These are phyloP conservation scores for Arrhamphus sclerolepis DNA, from an alignment of 2,797 vertebrate genomes.

Conservation along the genomic window DNA sequence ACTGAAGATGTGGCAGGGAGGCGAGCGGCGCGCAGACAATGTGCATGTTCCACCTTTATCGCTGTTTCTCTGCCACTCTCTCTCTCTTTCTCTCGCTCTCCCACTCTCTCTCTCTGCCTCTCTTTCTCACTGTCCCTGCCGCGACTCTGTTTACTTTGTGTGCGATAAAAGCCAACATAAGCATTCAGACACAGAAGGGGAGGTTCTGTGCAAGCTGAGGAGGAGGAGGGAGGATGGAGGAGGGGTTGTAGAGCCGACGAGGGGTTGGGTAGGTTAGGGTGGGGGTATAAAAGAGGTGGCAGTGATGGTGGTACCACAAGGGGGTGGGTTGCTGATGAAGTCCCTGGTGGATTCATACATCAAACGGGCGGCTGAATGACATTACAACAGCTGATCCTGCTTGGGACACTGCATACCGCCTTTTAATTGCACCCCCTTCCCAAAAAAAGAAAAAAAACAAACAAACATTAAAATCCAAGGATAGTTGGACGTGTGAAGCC, in stretches of 20 bases:
- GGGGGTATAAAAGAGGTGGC: conserved; percentile 60
- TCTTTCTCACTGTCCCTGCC: conserved; percentile 52
- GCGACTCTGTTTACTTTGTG: conserved; percentile 82
- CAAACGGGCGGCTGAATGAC: conserved; percentile 43
- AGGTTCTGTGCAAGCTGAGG: conserved; percentile 68
- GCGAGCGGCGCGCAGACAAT: conserved; percentile 68
- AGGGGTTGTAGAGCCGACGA: conserved; percentile 59
- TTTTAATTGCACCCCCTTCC: conserved; percentile 74
- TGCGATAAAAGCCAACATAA: conserved; percentile 80
- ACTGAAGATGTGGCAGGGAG: conserved; percentile 63
- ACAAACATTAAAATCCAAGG: conserved; percentile 51
- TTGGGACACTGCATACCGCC: conserved; percentile 66
- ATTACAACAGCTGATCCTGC: conserved; percentile 83
- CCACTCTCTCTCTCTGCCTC: conserved; percentile 34
- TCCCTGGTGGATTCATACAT: conserved; percentile 71
- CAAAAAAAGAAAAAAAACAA: conserved; percentile 27
- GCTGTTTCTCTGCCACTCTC: conserved; percentile 50
- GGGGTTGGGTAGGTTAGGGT: conserved; percentile 67
- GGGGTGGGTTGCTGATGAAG: conserved; percentile 67
- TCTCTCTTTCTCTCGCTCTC: background rate
- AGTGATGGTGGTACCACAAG: conserved; percentile 16
- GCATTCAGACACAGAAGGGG: conserved; percentile 81
- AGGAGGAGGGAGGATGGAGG: conserved; percentile 59
- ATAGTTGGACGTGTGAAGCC: conserved; percentile 30
- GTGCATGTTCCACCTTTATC: conserved; percentile 71